Conservation (phyloP, 2,888 invertebrate genomes). For the Melipona bicolor region DNA sequence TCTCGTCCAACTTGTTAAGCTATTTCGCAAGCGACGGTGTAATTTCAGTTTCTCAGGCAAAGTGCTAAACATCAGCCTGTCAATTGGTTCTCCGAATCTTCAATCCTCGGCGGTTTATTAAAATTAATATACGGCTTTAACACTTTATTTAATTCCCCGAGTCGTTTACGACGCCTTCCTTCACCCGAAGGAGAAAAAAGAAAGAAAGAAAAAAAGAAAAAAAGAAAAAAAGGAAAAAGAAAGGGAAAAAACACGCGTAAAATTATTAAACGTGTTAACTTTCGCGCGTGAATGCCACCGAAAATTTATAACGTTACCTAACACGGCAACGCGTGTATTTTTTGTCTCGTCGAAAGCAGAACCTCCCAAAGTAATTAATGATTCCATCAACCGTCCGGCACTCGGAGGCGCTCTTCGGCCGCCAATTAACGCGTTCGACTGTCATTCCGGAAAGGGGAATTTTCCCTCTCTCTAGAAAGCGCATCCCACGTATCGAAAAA, state of each 20-base stretch:
- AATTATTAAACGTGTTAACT: not conserved
- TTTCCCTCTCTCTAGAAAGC: conserved; percentile 38
- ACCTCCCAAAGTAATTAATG: conserved; percentile 3
- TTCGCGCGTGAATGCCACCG: not conserved
- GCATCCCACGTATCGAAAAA: not conserved
- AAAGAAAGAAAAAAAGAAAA: not conserved
- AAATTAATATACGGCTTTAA: not conserved
- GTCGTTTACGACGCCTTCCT: not conserved
- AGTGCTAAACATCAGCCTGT: conserved; percentile 12
- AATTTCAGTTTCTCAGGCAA: not conserved
- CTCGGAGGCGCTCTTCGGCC: not conserved
- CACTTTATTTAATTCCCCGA: not conserved
- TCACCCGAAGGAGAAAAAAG: not conserved
- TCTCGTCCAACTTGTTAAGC: not conserved
- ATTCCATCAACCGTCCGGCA: not conserved
- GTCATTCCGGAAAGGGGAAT: not conserved
- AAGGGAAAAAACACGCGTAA: no score
- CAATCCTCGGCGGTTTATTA: not conserved
- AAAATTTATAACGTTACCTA: not conserved
- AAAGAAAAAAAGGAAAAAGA: not conserved
- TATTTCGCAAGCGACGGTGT: conserved; percentile 3
- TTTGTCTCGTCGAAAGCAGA: not conserved
- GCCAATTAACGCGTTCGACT: conserved; percentile 31
- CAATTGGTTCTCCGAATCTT: not conserved
- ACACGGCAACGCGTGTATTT: not conserved